Percentiles rank a stretch among this genome's conserved stretches.
Conservation (phyloP, 2,888 invertebrate genomes). For the Homarus gammarus region DNA sequence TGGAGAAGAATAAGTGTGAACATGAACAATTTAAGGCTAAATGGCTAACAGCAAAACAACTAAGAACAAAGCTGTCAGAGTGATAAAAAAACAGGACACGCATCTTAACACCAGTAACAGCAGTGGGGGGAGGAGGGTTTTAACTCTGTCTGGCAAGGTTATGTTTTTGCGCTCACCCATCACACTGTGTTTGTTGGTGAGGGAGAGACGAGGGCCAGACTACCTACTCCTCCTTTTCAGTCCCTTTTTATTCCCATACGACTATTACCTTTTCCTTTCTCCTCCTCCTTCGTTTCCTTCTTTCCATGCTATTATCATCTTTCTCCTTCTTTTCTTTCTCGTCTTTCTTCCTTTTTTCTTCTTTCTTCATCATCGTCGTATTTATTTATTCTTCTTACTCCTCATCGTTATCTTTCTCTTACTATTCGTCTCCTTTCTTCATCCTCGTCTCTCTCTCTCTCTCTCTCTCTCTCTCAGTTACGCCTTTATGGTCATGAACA, state of each 20-base stretch:
- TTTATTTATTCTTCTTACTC: not conserved
- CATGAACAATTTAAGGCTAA: too few species aligned
- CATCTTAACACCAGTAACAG: too few species aligned
- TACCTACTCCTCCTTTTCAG: not conserved
- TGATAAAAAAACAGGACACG: too few species aligned
- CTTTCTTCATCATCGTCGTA: not conserved
- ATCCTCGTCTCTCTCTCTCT: too few species aligned
- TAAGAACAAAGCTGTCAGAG: too few species aligned
- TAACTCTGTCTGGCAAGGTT: not conserved
- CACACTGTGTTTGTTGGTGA: not conserved
- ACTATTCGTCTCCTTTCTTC: conserved; percentile 3
- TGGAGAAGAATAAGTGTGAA: too few species aligned
- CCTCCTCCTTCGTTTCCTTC: conserved; percentile 29
- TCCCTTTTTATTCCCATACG: not conserved
- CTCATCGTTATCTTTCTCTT: not conserved
- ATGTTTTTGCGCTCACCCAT: not conserved
- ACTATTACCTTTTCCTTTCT: conserved; percentile 7
- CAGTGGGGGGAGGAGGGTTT: too few species aligned
- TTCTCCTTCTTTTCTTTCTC: not conserved
- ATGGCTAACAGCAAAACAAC: too few species aligned
- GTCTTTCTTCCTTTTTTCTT: not conserved
- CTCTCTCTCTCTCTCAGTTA: too few species aligned
- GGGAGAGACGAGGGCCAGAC: not conserved
- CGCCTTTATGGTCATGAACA: too few species aligned
- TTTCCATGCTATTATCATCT: too few species aligned